Evolutionary conservation across 2,888 invertebrate species (phyloP).

Genomic region (Oxyteleia sp.): DNA sequence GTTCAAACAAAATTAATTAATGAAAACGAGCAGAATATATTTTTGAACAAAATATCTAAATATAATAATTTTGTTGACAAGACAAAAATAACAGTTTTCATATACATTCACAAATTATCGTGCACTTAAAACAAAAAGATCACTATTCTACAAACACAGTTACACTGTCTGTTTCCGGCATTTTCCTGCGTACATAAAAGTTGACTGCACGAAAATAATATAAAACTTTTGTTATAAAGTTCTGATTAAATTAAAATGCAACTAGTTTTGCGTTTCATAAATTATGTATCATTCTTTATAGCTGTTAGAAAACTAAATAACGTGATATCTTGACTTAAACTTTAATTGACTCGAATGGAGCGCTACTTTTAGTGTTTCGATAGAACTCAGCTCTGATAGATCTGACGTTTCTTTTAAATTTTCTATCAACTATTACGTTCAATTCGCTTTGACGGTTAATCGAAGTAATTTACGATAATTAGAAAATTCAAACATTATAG

Average conservation of each 20-base stretch:
- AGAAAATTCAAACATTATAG: too few relatives aligned
- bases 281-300: slow-evolving; percentile 7
- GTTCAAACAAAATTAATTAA: too few relatives aligned
- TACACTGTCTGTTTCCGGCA: neutral
- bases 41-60: too few relatives aligned
- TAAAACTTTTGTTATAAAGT: slow-evolving; percentile 5
- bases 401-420: slow-evolving; percentile 5
- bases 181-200: slow-evolving; percentile 1
- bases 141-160: neutral
- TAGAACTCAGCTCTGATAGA: too few relatives aligned
- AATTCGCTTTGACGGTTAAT: neutral
- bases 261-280: neutral
- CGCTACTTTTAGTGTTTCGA: neutral
- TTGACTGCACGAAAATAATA: slow-evolving; percentile 6
- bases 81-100: too few relatives aligned
- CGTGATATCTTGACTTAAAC: slow-evolving; percentile 1
- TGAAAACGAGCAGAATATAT: too few relatives aligned
- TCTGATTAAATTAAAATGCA: slow-evolving; percentile 25
- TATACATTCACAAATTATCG: too few relatives aligned
- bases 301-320: slow-evolving; percentile 9
- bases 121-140: too few relatives aligned
- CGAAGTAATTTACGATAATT: too few relatives aligned
- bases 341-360: neutral
- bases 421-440: neutral
- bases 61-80: too few relatives aligned